These are phyloP conservation scores for Diaphora mendica DNA, from an alignment of 2,888 invertebrate genomes.

Conservation along the genomic window DNA sequence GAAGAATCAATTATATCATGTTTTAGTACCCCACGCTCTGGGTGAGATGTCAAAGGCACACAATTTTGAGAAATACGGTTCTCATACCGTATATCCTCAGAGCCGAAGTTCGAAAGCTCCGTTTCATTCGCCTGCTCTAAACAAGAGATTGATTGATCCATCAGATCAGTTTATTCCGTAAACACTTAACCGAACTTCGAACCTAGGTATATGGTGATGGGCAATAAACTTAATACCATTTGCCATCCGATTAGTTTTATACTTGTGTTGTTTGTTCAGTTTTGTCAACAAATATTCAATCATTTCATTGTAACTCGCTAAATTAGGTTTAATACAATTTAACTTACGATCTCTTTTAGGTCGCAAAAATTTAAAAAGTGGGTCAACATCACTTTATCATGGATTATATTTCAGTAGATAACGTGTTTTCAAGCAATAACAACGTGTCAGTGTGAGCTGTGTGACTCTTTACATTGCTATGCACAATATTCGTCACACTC, in stretches of 20 bases:
- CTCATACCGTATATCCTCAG: not conserved
- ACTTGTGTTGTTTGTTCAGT: constrained; percentile 4
- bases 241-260: not conserved
- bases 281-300: not conserved
- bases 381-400: constrained; percentile 7
- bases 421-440: constrained; percentile 5
- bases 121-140: not conserved
- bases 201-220: not conserved
- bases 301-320: not conserved
- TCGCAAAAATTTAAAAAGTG: not conserved
- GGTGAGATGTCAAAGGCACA: constrained; percentile 42
- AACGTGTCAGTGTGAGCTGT: not conserved
- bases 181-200: not conserved
- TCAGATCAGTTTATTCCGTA: not conserved
- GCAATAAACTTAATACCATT: not conserved
- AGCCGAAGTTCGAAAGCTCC: not conserved
- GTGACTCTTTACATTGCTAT: not conserved
- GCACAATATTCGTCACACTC: not conserved
- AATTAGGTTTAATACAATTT: not conserved
- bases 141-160: not conserved
- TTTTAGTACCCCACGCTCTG: constrained; percentile 58
- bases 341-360: constrained; percentile 6
- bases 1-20: constrained; percentile 71
- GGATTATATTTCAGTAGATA: constrained; percentile 4
- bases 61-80: constrained; percentile 60